A percentile compares a stretch with the other conserved stretches of the same genome.
These are phyloP conservation scores for Nymphalis urticae DNA, from an alignment of 2,888 invertebrate genomes.

Conservation along the genomic window DNA sequence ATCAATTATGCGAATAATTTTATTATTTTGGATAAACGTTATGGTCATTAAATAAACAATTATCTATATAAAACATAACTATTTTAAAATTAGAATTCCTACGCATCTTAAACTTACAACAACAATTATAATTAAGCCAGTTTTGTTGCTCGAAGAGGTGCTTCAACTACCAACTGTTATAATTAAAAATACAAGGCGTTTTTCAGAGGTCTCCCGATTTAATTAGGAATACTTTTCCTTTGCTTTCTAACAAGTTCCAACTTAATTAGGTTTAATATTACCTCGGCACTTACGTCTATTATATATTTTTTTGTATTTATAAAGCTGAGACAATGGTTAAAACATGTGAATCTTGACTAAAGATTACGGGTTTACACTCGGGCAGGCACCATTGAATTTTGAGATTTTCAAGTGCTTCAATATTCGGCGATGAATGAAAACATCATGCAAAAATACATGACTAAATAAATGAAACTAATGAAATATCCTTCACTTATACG, in stretches of 20 bases:
- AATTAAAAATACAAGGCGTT: conserved; percentile 68
- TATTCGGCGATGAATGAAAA: no score
- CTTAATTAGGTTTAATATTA: conserved; percentile 68
- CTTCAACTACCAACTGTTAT: conserved; percentile 52
- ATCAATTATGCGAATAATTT: no score
- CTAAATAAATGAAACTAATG: no score
- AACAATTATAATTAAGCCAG: conserved; percentile 44
- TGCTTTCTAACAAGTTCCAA: conserved; percentile 61
- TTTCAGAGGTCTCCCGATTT: conserved; percentile 56
- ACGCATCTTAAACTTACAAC: conserved; percentile 34
- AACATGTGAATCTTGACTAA: background rate
- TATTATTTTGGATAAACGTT: no score
- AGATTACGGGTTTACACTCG: no score
- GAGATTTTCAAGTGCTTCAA: no score
- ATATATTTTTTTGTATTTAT: conserved; percentile 37
- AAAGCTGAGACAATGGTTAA: background rate
- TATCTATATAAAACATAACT: background rate
- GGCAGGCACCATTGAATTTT: no score
- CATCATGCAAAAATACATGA: no score
- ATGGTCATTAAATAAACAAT: background rate
- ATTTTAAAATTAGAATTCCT: conserved; percentile 5
- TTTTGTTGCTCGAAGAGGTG: conserved; percentile 44
- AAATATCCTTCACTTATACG: no score
- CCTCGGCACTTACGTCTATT: conserved; percentile 54
- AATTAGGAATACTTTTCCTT: conserved; percentile 69